Base-by-base conservation (phyloP, 2,113 vertebrate genomes). In the Nothobranchius kuhntae region DNA sequence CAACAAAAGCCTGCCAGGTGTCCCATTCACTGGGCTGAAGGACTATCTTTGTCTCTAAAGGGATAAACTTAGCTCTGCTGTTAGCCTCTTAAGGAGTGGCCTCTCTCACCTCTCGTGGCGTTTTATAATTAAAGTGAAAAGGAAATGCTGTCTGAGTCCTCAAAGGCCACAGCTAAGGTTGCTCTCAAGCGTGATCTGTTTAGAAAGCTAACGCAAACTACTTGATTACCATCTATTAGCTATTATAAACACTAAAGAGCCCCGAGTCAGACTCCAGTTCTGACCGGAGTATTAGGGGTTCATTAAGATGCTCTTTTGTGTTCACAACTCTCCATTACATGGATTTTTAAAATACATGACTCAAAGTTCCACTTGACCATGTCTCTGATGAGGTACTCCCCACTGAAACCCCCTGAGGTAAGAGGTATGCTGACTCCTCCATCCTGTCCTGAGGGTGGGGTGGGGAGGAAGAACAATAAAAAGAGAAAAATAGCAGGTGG, bases 401-500 rank as follows among this genome's bases (percentile, higher is more conserved):
- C 30, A 11, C 72, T 65, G 44, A 53, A 78, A 65, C 53, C 55
- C 59, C 73, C 12, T 65, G 47, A 57, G 57, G 2, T 12, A 35
- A 9, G 61, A 47, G 38, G 45, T 65, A 72, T 80, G 77, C 80
- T 73, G 68, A 73, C 64, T 57, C 15, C 15, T 53, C 2, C 51
- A 67, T 35, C 42, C 44, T 50, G 47, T 60, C 42, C n/a, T 21
- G 21, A 21, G 21, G 21, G 21, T 21, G 53, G n/a, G n/a, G 21
- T 46, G 53, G 53, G 59, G 55, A 68, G 11, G 63, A 63, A 44
- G 9, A 51, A 61, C 44, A 42, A 24, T 5, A 66, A 40, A 44
- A 40, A 40, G 46, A 69, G 53, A 82, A 42, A 68, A 42, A 76
- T 60, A 86, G 86, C 90, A 92, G 89, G 81, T 90, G 91, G 89